Percentiles rank a stretch among this genome's conserved stretches.
phyloP scores from a whole-genome alignment of 1,140 invertebrate genomes.

The Macrotrachela quadricornifera region DNA sequence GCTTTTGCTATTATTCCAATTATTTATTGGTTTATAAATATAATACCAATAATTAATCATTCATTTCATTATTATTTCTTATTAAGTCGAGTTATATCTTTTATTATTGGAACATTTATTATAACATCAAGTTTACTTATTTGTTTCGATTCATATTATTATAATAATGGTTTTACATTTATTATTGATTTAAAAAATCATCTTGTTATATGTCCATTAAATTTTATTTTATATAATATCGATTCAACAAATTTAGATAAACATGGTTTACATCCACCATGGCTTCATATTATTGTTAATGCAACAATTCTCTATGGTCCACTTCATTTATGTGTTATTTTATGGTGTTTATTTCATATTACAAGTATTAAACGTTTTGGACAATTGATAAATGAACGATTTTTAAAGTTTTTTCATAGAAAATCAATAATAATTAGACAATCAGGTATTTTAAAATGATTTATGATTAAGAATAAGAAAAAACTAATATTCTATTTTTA shows the following conservation, averaged over 20 bases:
- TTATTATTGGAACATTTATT: not conserved
- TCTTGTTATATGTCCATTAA: slow-evolving; percentile 66
- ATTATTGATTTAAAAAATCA: slow-evolving; percentile 21
- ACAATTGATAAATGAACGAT: not conserved
- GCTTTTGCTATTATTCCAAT: slow-evolving; percentile 48
- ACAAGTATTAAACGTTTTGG: not conserved
- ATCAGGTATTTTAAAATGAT: too few relatives aligned
- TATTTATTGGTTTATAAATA: slow-evolving; percentile 46
- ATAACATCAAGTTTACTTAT: slow-evolving; percentile 35
- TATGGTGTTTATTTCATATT: not conserved
- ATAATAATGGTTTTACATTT: not conserved
- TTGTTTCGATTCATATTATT: slow-evolving; percentile 15
- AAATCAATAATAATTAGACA: too few relatives aligned
- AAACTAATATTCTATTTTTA: not conserved
- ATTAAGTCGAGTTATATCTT: not conserved
- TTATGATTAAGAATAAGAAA: too few relatives aligned
- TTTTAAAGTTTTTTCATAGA: too few relatives aligned
- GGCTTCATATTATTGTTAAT: slow-evolving; percentile 58
- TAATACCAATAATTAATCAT: slow-evolving; percentile 1
- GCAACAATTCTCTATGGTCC: slow-evolving; percentile 61
- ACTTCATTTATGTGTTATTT: slow-evolving; percentile 39
- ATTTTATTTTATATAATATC: slow-evolving; percentile 67
- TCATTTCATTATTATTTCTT: not conserved
- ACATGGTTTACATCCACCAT: slow-evolving; percentile 64
- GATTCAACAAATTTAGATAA: slow-evolving; percentile 48